Evolutionary conservation across 2,113 vertebrate species (phyloP), one percentile per base, ranked within the genome.

Genomic region (Pelodiscus sinensis): DNA sequence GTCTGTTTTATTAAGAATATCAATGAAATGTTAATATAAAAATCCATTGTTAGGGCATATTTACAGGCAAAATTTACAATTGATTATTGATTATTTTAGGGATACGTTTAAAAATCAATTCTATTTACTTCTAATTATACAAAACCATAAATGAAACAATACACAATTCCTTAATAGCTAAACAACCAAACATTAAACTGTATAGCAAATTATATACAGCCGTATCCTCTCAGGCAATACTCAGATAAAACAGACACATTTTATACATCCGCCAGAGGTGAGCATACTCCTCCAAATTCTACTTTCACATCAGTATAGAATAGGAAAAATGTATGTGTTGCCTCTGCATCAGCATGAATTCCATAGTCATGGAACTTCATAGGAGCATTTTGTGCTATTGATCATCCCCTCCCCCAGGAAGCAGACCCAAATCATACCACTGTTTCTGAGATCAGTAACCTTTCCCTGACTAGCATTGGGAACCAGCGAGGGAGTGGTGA

Each of bases 151-250:
- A 62, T 14, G 6, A 62, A 29, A 29, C 27, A 62, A 15, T 62
- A 15, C 12, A 55, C 21, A 35, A 35, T 29, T n/a, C 6, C 19
- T 55, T 35, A 55, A 35, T 55, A 9, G n/a, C 51, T 79, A 31
- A 54, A 54, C 25, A 80, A 55, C 19, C 51, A 8, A 80, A 80
- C 31, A 56, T 22, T 13, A 56, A 56, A n/a, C 31, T 22, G 3
- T 1, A 18, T 0, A 57, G 2, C 6, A 65, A 35, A 18, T 2
- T 54, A 27, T 31, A 82, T 86, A 60, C 0, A 0, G 27, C 27
- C 25, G 13, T 3, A 3, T 51, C 3, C 3, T 87, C 4, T 13
- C 9, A 83, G 50, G 27, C 1, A n/a, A 0, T 19, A 2, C 1
- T 14, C 60, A 55, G 5, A 85, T 44, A 79, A 79, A 58, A 10